These are phyloP conservation scores for Hydropsyche tenuis DNA, from an alignment of 1,140 invertebrate genomes.

Conservation along the genomic window DNA sequence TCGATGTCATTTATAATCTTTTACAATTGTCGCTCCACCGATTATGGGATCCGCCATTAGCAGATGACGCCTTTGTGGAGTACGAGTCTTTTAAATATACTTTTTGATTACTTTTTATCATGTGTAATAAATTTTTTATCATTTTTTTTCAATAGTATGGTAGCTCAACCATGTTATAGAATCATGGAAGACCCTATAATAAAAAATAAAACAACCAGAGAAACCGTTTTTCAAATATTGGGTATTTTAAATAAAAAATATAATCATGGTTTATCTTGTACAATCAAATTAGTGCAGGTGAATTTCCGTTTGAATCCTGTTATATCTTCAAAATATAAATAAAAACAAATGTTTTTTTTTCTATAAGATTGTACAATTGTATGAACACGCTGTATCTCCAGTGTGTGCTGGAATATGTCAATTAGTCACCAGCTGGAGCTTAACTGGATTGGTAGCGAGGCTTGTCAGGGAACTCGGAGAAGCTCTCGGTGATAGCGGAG, in stretches of 20 bases:
- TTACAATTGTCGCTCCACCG: conserved; percentile 74
- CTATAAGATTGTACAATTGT: conserved; percentile 73
- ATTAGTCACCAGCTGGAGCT: conserved; percentile 68
- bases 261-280: conserved; percentile 75
- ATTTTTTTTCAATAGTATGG: conserved; percentile 61
- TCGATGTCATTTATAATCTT: conserved; percentile 69
- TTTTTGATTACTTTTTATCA: background rate
- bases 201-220: conserved; percentile 70
- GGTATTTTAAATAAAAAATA: conserved; percentile 82
- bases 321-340: background rate
- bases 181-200: conserved; percentile 71
- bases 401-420: conserved; percentile 72
- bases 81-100: conserved; percentile 61
- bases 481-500: conserved; percentile 62
- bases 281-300: conserved; percentile 73
- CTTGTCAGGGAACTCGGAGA: conserved; percentile 76
- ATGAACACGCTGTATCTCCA: conserved; percentile 72
- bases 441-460: conserved; percentile 71
- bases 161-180: conserved; percentile 77
- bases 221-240: conserved; percentile 78
- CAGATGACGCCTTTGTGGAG: conserved; percentile 85
- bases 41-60: conserved; percentile 81
- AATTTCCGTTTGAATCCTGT: conserved; percentile 25
- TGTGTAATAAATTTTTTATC: conserved; percentile 3
- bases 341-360: background rate